These are phyloP conservation scores for Chironomus tentans DNA, from an alignment of 2,888 invertebrate species.

Conservation along the genomic window DNA sequence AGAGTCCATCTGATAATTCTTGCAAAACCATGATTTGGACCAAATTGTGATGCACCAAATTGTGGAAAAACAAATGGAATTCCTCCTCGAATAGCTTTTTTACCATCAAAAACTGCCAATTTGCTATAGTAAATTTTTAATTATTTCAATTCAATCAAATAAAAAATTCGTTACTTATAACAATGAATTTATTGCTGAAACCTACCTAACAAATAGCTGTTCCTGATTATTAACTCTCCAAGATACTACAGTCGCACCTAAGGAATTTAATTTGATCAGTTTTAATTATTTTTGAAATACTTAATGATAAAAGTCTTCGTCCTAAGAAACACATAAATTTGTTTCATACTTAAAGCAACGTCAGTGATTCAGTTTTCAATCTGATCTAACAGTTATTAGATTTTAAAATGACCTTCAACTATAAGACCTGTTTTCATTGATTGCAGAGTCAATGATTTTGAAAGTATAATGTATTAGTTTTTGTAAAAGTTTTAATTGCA, in stretches of 20 bases:
- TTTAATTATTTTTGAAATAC: conserved; percentile 31
- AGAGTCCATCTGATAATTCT: conserved; percentile 85
- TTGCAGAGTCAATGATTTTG: neutral
- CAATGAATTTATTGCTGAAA: conserved; percentile 27
- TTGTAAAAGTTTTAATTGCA: no score
- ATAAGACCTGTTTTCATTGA: conserved; percentile 27
- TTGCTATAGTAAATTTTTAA: conserved; percentile 55
- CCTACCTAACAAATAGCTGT: conserved; percentile 91
- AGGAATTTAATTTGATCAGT: conserved; percentile 35
- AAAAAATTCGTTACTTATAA: no score
- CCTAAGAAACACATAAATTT: neutral
- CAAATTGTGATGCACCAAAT: conserved; percentile 77
- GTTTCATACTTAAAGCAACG: neutral
- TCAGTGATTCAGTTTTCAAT: neutral
- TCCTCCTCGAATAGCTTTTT: conserved; percentile 91
- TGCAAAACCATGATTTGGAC: conserved; percentile 95
- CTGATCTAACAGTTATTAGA: conserved; percentile 10
- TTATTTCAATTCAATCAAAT: neutral
- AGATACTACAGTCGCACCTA: conserved; percentile 92
- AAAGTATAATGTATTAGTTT: neutral
- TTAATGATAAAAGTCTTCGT: neutral
- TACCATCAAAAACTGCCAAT: conserved; percentile 91
- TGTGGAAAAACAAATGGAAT: conserved; percentile 96
- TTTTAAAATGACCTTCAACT: conserved; percentile 23
- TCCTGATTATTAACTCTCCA: conserved; percentile 96